Base-by-base conservation (phyloP, 2,888 invertebrate genomes). In the Tipula confusa region DNA sequence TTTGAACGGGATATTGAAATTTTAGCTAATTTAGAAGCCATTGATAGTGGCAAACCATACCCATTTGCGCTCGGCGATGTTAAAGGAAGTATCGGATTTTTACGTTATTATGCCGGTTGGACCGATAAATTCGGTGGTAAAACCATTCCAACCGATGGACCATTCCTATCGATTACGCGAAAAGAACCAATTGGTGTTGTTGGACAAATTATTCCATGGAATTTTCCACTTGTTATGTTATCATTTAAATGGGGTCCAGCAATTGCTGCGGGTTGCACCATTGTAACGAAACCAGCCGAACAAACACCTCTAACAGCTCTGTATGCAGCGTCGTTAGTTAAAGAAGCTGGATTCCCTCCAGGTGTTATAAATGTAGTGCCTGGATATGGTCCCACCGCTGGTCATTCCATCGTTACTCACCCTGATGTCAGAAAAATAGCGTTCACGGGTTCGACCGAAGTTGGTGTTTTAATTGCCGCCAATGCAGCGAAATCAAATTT, bases 51-150 rank as follows among this genome's bases (percentile, higher is more conserved):
- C 64, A 96, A 96, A 87, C 93, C 95, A 1, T 93, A 91, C 85
- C 87, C 87, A 0, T 91, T 91, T 86, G 91, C 94, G 0, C 84
- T 90, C 6, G 88, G 89, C 13, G 93, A 93, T 86, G 89, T 93
- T n/a, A 86, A 88, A 48, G 89, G 88, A 83, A 89, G 91, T 15
- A 87, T 90, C 24, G 89, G 89, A 83, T 89, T 90, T 1, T 87
- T 93, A 18, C 90, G 92, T 84, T 95, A 95, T 87, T 95, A 94
- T 88, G 96, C 96, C 84, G 96, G 97, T 29, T 96, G 94, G 93
- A 93, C 95, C 82, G 97, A 97, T 88, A 97, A 97, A 90, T 94
- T 95, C 87, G 94, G 94, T 86, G 97, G 97, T 18, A 93, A 94
- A 86, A 96, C 95, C 0, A 94, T 97, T 85, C 96, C 96, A 13